Conservation (phyloP, 2,888 invertebrate species). For the Carpatolechia fugitivella region DNA sequence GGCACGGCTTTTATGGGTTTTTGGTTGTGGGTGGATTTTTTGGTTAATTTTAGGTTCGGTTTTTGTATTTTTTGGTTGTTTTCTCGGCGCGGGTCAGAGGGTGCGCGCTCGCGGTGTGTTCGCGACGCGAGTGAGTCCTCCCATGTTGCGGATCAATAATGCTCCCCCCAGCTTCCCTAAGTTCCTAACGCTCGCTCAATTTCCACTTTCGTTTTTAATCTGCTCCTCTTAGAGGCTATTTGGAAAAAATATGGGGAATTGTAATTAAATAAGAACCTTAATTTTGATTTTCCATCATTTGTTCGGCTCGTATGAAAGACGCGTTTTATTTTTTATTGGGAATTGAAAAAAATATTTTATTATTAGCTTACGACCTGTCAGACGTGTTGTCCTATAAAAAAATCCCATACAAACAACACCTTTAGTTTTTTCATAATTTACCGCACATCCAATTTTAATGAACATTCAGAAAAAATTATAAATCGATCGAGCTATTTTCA, state of each 20-base stretch:
- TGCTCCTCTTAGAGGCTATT: not conserved
- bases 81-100: constrained; percentile 63
- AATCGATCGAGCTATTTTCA: too few species aligned
- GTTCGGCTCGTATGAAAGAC: not conserved
- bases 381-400: too few species aligned
- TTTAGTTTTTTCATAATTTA: too few species aligned
- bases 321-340: not conserved
- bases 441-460: too few species aligned
- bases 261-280: not conserved
- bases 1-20: constrained; percentile 9
- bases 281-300: too few species aligned
- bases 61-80: constrained; percentile 48
- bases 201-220: constrained; percentile 5
- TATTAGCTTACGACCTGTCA: too few species aligned
- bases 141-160: constrained; percentile 79
- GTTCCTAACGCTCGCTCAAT: constrained; percentile 17
- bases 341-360: too few species aligned
- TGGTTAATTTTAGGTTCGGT: constrained; percentile 29
- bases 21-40: constrained; percentile 27
- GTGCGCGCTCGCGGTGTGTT: constrained; percentile 70
- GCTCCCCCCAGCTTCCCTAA: constrained; percentile 79
- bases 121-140: constrained; percentile 74
- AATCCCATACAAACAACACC: too few species aligned
- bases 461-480: too few species aligned
- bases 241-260: not conserved